Evolutionary conservation across 2,888 invertebrate genomes (phyloP).

Genomic region (Drosophila picticornis): DNA sequence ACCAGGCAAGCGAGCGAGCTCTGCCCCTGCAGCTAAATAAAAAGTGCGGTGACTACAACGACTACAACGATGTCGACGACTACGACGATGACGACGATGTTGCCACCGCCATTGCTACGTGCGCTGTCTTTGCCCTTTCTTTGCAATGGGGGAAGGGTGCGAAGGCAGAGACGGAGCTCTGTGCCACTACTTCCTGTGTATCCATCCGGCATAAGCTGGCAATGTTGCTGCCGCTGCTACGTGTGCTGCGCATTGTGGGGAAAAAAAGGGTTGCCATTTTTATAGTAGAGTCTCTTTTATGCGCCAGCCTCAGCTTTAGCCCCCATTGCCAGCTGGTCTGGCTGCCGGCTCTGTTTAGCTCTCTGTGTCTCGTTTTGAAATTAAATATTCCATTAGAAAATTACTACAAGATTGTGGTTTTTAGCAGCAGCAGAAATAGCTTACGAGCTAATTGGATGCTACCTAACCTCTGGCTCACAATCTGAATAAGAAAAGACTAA

Average conservation of each 20-base stretch:
- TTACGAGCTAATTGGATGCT: conserved; percentile 59
- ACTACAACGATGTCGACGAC: conserved; percentile 26
- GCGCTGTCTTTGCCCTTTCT: conserved; percentile 65
- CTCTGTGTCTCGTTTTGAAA: conserved; percentile 75
- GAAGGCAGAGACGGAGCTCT: conserved; percentile 34
- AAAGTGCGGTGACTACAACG: conserved; percentile 61
- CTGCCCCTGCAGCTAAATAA: conserved; percentile 72
- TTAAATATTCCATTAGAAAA: conserved; percentile 84
- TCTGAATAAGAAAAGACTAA: conserved; percentile 34
- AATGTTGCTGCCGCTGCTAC: conserved; percentile 30
- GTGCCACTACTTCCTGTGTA: conserved; percentile 74
- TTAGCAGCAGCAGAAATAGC: conserved; percentile 50
- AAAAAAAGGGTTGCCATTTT: conserved; percentile 75
- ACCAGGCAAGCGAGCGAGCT: conserved; percentile 44
- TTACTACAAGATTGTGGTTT: conserved; percentile 82
- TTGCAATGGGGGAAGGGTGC: conserved; percentile 15
- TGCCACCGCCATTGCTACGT: conserved; percentile 62
- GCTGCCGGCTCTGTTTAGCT: conserved; percentile 40
- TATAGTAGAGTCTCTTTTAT: conserved; percentile 61
- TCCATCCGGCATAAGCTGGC: conserved; percentile 76
- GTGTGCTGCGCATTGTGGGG: conserved; percentile 32
- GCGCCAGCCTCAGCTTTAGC: conserved; percentile 11
- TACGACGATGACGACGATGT: conserved; percentile 26
- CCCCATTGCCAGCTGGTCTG: conserved; percentile 27
- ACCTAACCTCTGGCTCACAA: conserved; percentile 27